phyloP scores from a whole-genome alignment of 2,888 invertebrate species.

The Cerceris ruficornis region DNA sequence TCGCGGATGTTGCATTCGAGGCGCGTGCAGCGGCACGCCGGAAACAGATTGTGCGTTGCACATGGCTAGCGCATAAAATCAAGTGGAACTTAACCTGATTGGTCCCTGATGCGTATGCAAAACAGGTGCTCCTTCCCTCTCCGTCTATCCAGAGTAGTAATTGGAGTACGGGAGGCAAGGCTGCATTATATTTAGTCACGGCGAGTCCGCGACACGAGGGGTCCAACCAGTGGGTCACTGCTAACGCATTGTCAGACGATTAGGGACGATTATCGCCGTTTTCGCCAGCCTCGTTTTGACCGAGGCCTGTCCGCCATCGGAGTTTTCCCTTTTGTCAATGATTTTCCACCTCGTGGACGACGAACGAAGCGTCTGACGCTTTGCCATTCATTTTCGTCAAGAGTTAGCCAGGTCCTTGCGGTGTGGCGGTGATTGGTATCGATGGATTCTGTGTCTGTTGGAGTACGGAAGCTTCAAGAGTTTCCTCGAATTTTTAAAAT shows the following conservation, averaged over 20 bases:
- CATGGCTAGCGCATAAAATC: conserved; percentile 67
- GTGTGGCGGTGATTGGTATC: too few species aligned
- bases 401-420: too few species aligned
- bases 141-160: conserved; percentile 70
- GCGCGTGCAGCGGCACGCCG: conserved; percentile 59
- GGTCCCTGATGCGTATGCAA: conserved; percentile 78
- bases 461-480: too few species aligned
- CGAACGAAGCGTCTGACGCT: not conserved
- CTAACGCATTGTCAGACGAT: conserved; percentile 79
- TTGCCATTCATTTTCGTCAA: too few species aligned
- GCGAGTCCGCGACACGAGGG: conserved; percentile 69
- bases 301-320: conserved; percentile 22
- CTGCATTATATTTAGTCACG: conserved; percentile 72
- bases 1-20: conserved; percentile 59
- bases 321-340: not conserved
- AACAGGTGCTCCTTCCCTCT: conserved; percentile 74
- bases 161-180: conserved; percentile 79
- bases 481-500: too few species aligned
- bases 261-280: conserved; percentile 73
- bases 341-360: not conserved
- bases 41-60: conserved; percentile 71
- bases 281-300: conserved; percentile 61
- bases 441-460: too few species aligned
- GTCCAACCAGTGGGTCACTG: conserved; percentile 78
- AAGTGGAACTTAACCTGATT: conserved; percentile 77